These are phyloP conservation scores for Daphoenositta chrysoptera DNA, from an alignment of 2,113 vertebrate genomes.

Conservation along the genomic window DNA sequence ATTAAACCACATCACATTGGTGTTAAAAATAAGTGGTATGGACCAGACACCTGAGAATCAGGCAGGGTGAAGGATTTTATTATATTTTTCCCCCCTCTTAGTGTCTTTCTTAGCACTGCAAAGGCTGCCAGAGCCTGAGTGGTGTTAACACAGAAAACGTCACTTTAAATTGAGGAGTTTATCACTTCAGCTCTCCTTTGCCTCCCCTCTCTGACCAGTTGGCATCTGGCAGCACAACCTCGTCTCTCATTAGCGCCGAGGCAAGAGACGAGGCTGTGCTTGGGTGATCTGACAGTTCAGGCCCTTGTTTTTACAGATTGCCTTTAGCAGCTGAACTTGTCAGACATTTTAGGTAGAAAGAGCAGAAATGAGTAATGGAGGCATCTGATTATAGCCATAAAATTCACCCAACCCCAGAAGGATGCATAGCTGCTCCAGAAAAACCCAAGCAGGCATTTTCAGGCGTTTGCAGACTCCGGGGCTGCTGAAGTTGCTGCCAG, in stretches of 20 bases:
- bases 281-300: not conserved
- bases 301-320: not conserved
- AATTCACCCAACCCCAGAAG: conserved; percentile 32
- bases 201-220: not conserved
- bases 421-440: not conserved
- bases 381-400: conserved; percentile 16
- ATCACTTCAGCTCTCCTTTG: not conserved
- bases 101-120: conserved; percentile 23
- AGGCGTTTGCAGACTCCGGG: not conserved
- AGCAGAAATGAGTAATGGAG: conserved; percentile 44
- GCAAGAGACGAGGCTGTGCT: not conserved
- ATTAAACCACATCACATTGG: conserved; percentile 40
- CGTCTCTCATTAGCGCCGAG: conserved; percentile 1
- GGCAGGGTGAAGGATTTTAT: not conserved
- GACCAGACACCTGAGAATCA: conserved; percentile 32
- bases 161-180: conserved; percentile 29
- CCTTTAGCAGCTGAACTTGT: conserved; percentile 28
- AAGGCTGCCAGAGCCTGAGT: not conserved
- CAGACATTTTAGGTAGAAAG: conserved; percentile 49
- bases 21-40: conserved; percentile 61
- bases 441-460: conserved; percentile 7
- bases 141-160: not conserved
- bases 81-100: not conserved
- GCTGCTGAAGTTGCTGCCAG: not conserved
- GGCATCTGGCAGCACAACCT: not conserved